phyloP scores from a whole-genome alignment of 2,113 vertebrate species.

The Epinephelus cyanopodus region DNA sequence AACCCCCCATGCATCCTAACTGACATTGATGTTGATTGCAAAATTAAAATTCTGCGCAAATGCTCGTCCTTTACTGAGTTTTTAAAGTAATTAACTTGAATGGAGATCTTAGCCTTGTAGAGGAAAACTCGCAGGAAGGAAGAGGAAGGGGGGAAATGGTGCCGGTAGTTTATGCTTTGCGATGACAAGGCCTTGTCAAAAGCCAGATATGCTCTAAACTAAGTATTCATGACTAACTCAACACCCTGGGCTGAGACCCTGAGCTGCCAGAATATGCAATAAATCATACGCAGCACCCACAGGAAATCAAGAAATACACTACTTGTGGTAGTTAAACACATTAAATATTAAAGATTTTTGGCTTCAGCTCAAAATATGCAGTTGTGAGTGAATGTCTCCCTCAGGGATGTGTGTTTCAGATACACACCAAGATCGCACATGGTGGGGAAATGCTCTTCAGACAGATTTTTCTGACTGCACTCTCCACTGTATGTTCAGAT shows the following conservation, averaged over 20 bases:
- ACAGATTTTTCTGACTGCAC: not conserved
- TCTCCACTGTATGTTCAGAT: not conserved
- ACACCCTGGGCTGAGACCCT: not conserved
- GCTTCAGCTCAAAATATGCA: not conserved
- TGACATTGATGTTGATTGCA: not conserved
- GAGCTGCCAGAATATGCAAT: conserved; percentile 24
- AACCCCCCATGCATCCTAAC: not conserved
- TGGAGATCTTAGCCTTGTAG: not conserved
- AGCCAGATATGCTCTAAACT: not conserved
- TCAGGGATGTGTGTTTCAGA: not conserved
- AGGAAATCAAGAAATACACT: not conserved
- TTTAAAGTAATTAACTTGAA: not conserved
- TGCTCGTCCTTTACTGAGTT: not conserved
- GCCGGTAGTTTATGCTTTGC: conserved; percentile 2
- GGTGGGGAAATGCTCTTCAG: not conserved
- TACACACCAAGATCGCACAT: not conserved
- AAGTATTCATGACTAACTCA: conserved; percentile 1
- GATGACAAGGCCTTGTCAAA: conserved; percentile 21
- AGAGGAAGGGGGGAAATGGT: not conserved
- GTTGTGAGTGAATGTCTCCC: not conserved
- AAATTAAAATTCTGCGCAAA: not conserved
- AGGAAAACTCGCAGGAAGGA: not conserved
- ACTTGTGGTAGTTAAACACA: not conserved
- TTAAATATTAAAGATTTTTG: not conserved
- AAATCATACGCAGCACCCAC: not conserved